Evolutionary conservation across 1,140 invertebrate species (phyloP).

Genomic region (Leptinotarsa lineolata): DNA sequence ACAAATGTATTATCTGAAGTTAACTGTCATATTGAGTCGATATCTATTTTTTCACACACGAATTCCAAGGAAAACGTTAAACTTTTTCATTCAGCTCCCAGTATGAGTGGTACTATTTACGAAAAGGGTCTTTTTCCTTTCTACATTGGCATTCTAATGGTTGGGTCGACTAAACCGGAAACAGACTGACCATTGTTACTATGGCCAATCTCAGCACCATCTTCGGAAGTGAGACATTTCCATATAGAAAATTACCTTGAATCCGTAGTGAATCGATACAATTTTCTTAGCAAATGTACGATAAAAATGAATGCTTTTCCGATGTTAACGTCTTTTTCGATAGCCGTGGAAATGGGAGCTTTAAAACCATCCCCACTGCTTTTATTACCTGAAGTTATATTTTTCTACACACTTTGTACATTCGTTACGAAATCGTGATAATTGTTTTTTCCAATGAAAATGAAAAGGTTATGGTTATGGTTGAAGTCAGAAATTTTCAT

Average conservation of each 20-base stretch:
- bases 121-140: neutral
- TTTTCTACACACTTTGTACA: slow-evolving; percentile 1
- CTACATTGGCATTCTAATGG: slow-evolving; percentile 24
- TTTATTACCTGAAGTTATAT: slow-evolving; percentile 15
- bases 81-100: too few species aligned
- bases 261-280: slow-evolving; percentile 40
- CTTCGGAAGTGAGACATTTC: neutral
- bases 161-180: slow-evolving; percentile 33
- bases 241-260: slow-evolving; percentile 36
- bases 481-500: neutral
- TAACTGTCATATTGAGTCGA: too few species aligned
- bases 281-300: slow-evolving; percentile 48
- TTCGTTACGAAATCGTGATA: slow-evolving; percentile 21
- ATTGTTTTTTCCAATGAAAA: slow-evolving; percentile 16
- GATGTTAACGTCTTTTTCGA: slow-evolving; percentile 40
- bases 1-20: too few species aligned
- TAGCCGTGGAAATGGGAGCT: slow-evolving; percentile 20
- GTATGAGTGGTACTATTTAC: neutral
- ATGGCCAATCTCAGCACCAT: neutral
- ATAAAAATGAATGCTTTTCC: slow-evolving; percentile 49
- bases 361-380: slow-evolving; percentile 14
- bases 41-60: too few species aligned
- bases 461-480: slow-evolving; percentile 14
- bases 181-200: slow-evolving; percentile 46
- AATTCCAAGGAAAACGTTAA: too few species aligned